These are phyloP conservation scores for Pseudochirops cupreus DNA, from an alignment of 2,797 vertebrate genomes.

Conservation along the genomic window DNA sequence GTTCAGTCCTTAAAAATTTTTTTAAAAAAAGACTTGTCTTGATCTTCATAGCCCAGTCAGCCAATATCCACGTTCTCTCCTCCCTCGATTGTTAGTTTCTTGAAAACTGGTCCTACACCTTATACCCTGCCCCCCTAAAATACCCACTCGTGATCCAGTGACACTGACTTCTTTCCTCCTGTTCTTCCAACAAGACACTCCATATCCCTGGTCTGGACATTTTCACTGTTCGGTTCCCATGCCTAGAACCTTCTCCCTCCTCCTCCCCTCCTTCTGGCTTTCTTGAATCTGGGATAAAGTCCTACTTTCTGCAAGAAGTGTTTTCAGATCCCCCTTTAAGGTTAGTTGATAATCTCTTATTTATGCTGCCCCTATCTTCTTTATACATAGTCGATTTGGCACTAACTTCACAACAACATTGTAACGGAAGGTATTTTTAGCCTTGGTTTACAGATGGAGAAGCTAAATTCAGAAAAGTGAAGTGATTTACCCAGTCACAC, in stretches of 20 bases:
- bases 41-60: not conserved
- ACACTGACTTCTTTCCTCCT: not conserved
- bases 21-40: not conserved
- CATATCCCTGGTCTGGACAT: not conserved
- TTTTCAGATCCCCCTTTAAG: not conserved
- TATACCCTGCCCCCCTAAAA: not conserved
- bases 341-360: not conserved
- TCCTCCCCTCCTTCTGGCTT: not conserved
- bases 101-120: not conserved
- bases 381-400: not conserved
- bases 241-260: not conserved
- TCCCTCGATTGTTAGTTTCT: not conserved
- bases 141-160: not conserved
- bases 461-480: not conserved
- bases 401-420: not conserved
- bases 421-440: not conserved
- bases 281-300: not conserved
- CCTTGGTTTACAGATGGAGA: not conserved
- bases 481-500: not conserved
- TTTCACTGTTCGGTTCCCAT: not conserved
- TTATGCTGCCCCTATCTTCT: not conserved
- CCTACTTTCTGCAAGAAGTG: too few relatives aligned
- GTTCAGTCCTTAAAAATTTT: not conserved
- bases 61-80: not conserved
- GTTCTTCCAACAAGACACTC: not conserved